Evolutionary conservation across 2,888 invertebrate genomes (phyloP), one percentile per base, ranked within the genome.

Genomic region (Tryphoninae sp.): DNA sequence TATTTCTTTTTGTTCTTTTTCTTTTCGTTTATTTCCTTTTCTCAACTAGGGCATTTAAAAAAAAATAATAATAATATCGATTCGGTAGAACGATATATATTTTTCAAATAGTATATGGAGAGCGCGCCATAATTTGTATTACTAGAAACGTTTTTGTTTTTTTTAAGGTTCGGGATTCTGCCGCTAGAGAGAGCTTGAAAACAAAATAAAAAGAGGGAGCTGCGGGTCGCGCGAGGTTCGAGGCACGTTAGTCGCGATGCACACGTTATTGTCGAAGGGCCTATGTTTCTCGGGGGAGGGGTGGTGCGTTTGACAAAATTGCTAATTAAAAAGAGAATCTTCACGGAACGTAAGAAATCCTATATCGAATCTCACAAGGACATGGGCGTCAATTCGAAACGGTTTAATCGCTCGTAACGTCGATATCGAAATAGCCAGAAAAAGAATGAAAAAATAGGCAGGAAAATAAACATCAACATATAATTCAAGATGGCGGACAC

Each of bases 11-110:
- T 49, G 19, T 51, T 59, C 58, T n/a, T 55, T 72, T 61, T 23
- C 68, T 55, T 72, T 61, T 40, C 73, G 23, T 55, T 55, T 55
- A 7, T 22, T 16, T 33, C n/a, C 33, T 45, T 53, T 78, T 65
- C 61, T n/a, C 2, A 69, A 62, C 62, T 77, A 53, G 62, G 69
- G 69, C 77, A 77, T 77, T 77, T 77, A 33, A 33, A 33, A 33
- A 33, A 33, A 33, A 33, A 33, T 7, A 33, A 33, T 6, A 33
- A 33, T 33, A 33, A 33, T 33, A 49, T 68, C 49, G 45, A 75
- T 22, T 59, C 40, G 59, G 58, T 67, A 16, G 22, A 45, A 65
- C 9, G n/a, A 58, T 72, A 59, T 64, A 58, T 75, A 65, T 75
- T 75, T 75, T 67, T 75, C 59, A n/a, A 67, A 75, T 51, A 59